Percentiles rank a stretch among this genome's conserved stretches.
These are phyloP conservation scores for Napeogenes sylphis DNA, from an alignment of 2,888 invertebrate genomes.

Conservation along the genomic window DNA sequence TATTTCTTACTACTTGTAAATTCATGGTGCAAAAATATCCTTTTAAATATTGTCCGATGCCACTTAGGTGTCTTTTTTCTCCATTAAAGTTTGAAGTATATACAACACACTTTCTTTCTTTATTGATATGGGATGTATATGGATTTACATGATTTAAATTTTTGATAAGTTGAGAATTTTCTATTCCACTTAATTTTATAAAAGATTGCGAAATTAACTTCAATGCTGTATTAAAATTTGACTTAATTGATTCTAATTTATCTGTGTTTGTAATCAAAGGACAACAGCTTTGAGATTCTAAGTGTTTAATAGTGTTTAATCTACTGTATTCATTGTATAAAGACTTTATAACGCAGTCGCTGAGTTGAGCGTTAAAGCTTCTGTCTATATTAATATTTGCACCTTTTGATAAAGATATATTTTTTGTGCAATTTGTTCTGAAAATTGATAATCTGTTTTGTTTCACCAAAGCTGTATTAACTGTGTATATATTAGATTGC, in stretches of 20 bases:
- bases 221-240: neutral
- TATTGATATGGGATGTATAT: neutral
- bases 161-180: neutral
- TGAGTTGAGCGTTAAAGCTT: neutral
- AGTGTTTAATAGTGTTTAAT: neutral
- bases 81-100: constrained; percentile 12
- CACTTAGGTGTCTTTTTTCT: constrained; percentile 10
- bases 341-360: neutral
- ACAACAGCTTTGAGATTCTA: neutral
- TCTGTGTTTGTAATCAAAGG: neutral
- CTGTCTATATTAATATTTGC: neutral
- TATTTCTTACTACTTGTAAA: constrained; percentile 32
- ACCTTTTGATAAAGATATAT: neutral
- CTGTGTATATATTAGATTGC: constrained; percentile 18
- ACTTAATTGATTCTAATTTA: neutral
- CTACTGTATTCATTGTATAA: neutral
- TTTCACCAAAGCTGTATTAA: constrained; percentile 24
- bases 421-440: neutral
- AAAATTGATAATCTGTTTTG: constrained; percentile 2
- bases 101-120: neutral
- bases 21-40: constrained; percentile 43
- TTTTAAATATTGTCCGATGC: constrained; percentile 27
- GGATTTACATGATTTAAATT: neutral
- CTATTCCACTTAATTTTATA: neutral
- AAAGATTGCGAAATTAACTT: neutral